Evolutionary conservation across 2,113 vertebrate genomes (phyloP), one percentile per base, ranked within the genome.

Genomic region (Acrocephalus arundinaceus): DNA sequence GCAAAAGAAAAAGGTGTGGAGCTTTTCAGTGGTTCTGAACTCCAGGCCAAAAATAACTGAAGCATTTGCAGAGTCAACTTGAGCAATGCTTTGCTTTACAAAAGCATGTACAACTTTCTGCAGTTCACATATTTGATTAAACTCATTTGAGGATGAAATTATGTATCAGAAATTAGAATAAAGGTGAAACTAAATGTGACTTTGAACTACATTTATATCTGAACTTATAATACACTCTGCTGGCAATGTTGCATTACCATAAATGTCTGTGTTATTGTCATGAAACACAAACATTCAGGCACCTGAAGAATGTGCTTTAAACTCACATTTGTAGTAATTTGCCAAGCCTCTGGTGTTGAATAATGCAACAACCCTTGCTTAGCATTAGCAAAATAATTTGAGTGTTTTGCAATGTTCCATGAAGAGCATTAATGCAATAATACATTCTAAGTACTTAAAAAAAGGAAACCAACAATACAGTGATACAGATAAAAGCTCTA

Each of bases 361-460:
- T 97, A 97, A 96, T 97, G 95, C 90, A 96, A 55, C 78, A 97
- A 95, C 54, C 46, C 81, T 93, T 88, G 88, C 92, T 96, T 95
- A 95, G 93, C 95, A 90, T 95, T 93, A 96, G 84, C 77, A 90
- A 95, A 96, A 96, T 96, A 94, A 96, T 96, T 94, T 87, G 85
- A 95, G 93, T 89, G 84, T 97, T 96, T 93, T 93, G 90, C 95
- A 96, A 57, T 90, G 95, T 90, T 96, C 95, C 96, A 91, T 97
- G 97, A 97, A 97, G 81, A 96, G 76, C 97, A 96, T 95, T 96
- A 96, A 96, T 89, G 87, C 79, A 96, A 95, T 97, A 96, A 97
- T 90, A 94, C 88, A 93, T 92, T 92, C 59, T 74, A 88, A 94
- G 93, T 62, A 87, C 90, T 94, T 93, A 57, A 87, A 96, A 96